Evolutionary conservation across 2,113 vertebrate species (phyloP).

Genomic region (Pyxicephalus adspersus): DNA sequence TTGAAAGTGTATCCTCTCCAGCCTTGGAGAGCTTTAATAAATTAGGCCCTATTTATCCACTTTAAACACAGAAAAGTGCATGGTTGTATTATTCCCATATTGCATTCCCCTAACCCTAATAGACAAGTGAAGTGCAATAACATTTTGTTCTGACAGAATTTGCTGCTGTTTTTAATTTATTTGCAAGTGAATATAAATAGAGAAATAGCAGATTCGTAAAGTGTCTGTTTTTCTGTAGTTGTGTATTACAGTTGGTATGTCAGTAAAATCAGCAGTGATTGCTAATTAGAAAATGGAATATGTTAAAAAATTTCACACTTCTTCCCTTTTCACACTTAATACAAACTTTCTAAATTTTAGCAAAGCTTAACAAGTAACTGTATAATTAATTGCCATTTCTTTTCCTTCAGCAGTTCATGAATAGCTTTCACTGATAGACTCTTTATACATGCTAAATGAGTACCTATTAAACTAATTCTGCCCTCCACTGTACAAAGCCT

Average conservation of each 20-base stretch:
- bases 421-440: constrained; percentile 10
- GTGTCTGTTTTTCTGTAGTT: constrained; percentile 60
- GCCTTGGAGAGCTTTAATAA: too few species aligned
- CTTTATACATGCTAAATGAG: too few species aligned
- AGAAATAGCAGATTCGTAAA: constrained; percentile 71
- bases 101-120: background rate
- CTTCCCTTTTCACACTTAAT: constrained; percentile 57
- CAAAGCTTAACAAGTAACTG: constrained; percentile 60
- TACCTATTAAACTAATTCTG: too few species aligned
- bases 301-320: constrained; percentile 66
- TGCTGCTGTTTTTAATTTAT: constrained; percentile 15
- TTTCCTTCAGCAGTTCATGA: constrained; percentile 61
- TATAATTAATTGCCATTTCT: constrained; percentile 69
- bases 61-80: too few species aligned
- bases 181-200: constrained; percentile 68
- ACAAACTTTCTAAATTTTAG: constrained; percentile 60
- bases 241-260: constrained; percentile 65
- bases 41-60: too few species aligned
- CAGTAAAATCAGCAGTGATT: constrained; percentile 73
- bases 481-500: too few species aligned
- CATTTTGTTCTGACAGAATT: constrained; percentile 10
- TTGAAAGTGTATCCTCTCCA: too few species aligned
- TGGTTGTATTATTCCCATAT: too few species aligned
- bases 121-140: background rate
- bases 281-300: constrained; percentile 75